Base-by-base conservation (phyloP, 2,888 invertebrate genomes). In the Parnassius orleans region DNA sequence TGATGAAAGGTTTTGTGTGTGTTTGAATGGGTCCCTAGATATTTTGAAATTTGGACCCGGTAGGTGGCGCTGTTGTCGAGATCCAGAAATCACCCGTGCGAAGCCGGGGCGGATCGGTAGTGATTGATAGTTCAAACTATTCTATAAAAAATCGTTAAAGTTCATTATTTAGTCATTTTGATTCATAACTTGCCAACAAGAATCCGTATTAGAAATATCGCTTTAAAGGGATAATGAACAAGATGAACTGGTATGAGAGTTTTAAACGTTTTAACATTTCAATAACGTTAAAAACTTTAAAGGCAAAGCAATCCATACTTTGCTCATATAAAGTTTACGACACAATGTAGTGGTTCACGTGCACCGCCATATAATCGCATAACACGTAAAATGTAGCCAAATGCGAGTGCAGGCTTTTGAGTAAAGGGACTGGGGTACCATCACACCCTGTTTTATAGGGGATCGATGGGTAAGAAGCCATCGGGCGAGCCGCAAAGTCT, bases 401-500 rank as follows among this genome's bases (percentile, higher is more conserved):
- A 68, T 41, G 66, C 67, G 68, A 66, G 61, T 66, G 58, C 64
- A 66, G 65, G 63, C 64, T 66, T 58, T 42, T 53, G 62, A 62
- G 60, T 66, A 75, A 74, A 75, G 76, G 69, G 72, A 70, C 71
- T 72, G 73, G 67, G 69, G 66, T 57, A 67, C 66, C 68, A 69
- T 73, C 73, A 71, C 70, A 67, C 69, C 68, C 68, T 62, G 77
- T 80, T 87, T 87, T 87, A 89, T 85, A 76, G 82, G 68, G 79
- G 83, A 82, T 83, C 85, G 79, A 70, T 75, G 70, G 74, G 69
- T 70, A 69, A 58, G 69, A 72, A 72, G 74, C 76, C 76, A 80
- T 77, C 79, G 78, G 78, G 78, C 78, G 78, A 75, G 78, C 84
- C 85, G 80, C 87, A 85, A 83, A 83, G 80, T 79, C 84, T 73